Conservation (phyloP, 2,797 vertebrate species). For the Myotis findleyi region DNA sequence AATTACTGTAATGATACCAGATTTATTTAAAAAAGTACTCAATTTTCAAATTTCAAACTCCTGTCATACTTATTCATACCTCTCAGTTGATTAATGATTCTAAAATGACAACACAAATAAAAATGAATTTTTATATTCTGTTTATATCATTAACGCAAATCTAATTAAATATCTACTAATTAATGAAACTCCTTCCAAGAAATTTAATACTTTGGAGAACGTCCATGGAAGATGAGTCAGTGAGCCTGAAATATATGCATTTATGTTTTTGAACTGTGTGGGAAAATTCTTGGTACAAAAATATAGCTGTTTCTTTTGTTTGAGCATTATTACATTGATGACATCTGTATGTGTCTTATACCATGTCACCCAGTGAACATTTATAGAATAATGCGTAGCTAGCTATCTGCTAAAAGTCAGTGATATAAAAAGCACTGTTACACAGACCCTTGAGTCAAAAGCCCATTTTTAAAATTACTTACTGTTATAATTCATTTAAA, state of each 20-base stretch:
- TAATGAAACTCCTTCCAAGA: neutral
- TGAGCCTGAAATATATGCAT: neutral
- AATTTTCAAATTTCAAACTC: neutral
- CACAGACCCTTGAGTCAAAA: neutral
- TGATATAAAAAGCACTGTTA: neutral
- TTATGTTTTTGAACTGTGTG: neutral
- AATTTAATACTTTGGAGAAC: too few relatives aligned
- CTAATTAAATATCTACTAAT: conserved; percentile 48
- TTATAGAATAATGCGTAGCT: neutral
- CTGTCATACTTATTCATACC: conserved; percentile 35
- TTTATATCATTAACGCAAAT: conserved; percentile 48
- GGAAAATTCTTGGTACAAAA: neutral
- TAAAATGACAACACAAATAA: conserved; percentile 56
- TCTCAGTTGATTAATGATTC: conserved; percentile 18
- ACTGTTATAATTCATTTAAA: neutral
- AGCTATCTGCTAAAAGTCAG: neutral
- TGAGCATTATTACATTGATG: neutral
- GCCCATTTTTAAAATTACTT: neutral
- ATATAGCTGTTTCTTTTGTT: neutral
- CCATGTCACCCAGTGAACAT: neutral
- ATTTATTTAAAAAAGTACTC: neutral
- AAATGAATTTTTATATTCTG: conserved; percentile 35
- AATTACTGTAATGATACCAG: neutral
- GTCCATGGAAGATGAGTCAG: neutral
- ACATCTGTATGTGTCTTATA: neutral